Evolutionary conservation across 2,888 invertebrate genomes (phyloP).

Genomic region (Polia nebulosa): DNA sequence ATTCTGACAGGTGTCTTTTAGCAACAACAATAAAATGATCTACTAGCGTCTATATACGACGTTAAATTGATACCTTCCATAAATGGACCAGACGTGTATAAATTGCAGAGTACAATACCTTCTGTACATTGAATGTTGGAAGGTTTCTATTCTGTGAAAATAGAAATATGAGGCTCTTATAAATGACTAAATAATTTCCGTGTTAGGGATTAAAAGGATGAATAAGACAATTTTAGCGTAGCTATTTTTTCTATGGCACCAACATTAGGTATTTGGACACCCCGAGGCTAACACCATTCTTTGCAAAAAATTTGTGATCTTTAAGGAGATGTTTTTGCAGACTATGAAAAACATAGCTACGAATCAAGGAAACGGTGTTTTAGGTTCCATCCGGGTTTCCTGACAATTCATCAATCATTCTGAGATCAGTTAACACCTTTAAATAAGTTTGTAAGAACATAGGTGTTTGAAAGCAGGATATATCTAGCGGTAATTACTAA

Average conservation of each 20-base stretch:
- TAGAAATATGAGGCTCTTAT: conserved; percentile 22
- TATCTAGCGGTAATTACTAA: conserved; percentile 49
- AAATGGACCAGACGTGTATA: conserved; percentile 51
- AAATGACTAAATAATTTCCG: conserved; percentile 25
- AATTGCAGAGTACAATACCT: conserved; percentile 48
- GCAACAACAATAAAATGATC: conserved; percentile 47
- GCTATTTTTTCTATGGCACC: neutral
- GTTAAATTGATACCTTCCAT: conserved; percentile 53
- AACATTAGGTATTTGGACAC: no score
- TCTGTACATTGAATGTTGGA: conserved; percentile 22
- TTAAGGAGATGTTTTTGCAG: neutral
- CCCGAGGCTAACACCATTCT: neutral
- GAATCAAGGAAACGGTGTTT: neutral
- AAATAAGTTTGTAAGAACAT: conserved; percentile 24
- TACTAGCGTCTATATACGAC: conserved; percentile 38
- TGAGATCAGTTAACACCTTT: conserved; percentile 21
- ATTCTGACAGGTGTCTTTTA: conserved; percentile 48
- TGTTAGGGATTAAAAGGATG: conserved; percentile 17
- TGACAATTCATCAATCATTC: conserved; percentile 15
- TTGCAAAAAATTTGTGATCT: neutral
- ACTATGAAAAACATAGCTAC: neutral
- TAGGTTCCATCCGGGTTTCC: neutral
- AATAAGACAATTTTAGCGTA: neutral
- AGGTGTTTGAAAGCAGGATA: conserved; percentile 61
- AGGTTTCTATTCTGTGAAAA: conserved; percentile 22